phyloP scores from a whole-genome alignment of 2,797 vertebrate species.

The Takifugu ocellatus region DNA sequence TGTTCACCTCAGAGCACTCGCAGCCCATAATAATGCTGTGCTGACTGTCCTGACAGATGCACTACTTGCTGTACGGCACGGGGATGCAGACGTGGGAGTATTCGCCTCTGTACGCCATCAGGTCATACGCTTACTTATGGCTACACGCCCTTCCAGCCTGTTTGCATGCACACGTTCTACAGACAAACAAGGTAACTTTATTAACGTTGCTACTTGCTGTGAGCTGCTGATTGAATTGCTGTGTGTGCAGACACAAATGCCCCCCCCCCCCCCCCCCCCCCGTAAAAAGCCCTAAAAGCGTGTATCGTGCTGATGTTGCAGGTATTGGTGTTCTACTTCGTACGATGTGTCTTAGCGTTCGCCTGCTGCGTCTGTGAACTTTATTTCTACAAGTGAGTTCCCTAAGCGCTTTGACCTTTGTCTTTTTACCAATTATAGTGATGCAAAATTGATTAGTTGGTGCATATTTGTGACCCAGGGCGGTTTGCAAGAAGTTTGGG shows the following conservation, averaged over 20 bases:
- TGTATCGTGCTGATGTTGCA: constrained; percentile 58
- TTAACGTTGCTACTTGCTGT: neutral
- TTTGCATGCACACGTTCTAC: constrained; percentile 91
- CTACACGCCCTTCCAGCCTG: constrained; percentile 92
- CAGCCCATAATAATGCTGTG: too few relatives aligned
- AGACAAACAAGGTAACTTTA: constrained; percentile 89
- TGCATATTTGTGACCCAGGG: constrained; percentile 72
- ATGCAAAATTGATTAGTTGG: constrained; percentile 6
- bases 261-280: too few relatives aligned
- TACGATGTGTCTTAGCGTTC: constrained; percentile 94
- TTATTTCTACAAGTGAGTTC: constrained; percentile 99
- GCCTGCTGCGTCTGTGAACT: constrained; percentile 95
- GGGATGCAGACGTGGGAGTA: constrained; percentile 99
- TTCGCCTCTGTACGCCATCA: constrained; percentile 91
- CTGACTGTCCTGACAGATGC: constrained; percentile 78
- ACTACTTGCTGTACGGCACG: constrained; percentile 94
- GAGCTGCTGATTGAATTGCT: neutral
- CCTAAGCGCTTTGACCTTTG: neutral
- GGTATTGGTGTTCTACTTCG: constrained; percentile 98
- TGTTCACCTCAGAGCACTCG: too few relatives aligned
- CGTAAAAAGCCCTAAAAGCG: too few relatives aligned
- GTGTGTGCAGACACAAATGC: neutral
- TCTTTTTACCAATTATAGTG: neutral
- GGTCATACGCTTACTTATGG: constrained; percentile 95
- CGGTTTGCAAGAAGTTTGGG: constrained; percentile 98